A percentile compares a stretch with the other conserved stretches of the same genome.
Evolutionary conservation across 2,888 invertebrate genomes (phyloP).

Genomic region (Eupelmus urozonus): DNA sequence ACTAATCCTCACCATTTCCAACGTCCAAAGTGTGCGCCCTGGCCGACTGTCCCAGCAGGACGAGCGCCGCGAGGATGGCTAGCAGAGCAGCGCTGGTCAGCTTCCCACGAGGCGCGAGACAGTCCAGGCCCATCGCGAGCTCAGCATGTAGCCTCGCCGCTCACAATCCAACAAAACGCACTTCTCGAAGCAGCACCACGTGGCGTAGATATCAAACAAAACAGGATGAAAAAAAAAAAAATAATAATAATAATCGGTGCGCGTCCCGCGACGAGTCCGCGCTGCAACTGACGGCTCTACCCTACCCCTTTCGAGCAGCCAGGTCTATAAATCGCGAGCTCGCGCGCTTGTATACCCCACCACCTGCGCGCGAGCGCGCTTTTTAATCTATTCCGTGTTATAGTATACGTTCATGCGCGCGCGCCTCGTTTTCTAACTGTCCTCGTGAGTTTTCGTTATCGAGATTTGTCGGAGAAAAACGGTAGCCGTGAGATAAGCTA

Average conservation of each 20-base stretch:
- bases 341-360: no score
- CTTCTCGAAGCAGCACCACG: background rate
- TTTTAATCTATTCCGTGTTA: background rate
- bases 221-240: conserved; percentile 6
- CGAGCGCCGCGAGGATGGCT: background rate
- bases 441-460: conserved; percentile 23
- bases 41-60: background rate
- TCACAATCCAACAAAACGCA: background rate
- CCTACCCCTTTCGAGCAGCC: conserved; percentile 30
- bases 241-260: background rate
- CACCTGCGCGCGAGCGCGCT: no score
- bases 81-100: background rate
- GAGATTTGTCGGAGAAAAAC: background rate
- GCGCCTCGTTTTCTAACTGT: background rate
- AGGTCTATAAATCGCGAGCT: background rate
- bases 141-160: conserved; percentile 20
- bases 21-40: conserved; percentile 20
- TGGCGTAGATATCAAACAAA: no score
- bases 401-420: background rate
- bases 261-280: conserved; percentile 8
- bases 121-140: conserved; percentile 5
- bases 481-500: conserved; percentile 33
- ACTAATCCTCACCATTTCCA: conserved; percentile 16
- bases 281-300: conserved; percentile 5
- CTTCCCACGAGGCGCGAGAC: background rate